Base-by-base conservation (phyloP, 2,797 vertebrate species). In the Hypotaenidia okinawae region DNA sequence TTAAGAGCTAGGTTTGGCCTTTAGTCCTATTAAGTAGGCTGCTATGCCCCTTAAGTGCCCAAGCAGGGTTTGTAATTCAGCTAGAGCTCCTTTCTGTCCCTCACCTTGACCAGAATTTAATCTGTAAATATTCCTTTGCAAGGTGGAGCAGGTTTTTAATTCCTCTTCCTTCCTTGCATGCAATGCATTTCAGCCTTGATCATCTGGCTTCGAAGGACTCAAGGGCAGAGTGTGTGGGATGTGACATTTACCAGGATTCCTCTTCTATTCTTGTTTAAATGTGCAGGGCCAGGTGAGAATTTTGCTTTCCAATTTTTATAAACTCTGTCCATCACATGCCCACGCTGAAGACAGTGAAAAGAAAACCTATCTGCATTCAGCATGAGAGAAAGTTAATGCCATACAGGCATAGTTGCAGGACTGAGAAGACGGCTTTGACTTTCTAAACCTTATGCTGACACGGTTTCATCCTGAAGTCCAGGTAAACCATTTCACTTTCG, bases 171-270 rank as follows among this genome's bases (percentile, higher is more conserved):
- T 93, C 49, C 49, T 70, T 88, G n/a, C 43, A 69, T 28, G 27
- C 37, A 88, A 59, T 55, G 52, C 25, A 52, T 76, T 93, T 93
- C 74, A 92, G 37, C 83, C 70, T 94, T 84, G 88, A 89, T 82
- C 84, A 63, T 79, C 79, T 87, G 80, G 30, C 52, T 76, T 62
- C 11, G 30, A 89, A 73, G 30, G 35, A 55, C n/a, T 90, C 80
- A 64, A 90, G 86, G 86, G 67, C 84, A 94, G 77, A 86, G 67
- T 64, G 84, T 49, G 84, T 80, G 75, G 95, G 90, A 79, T 87
- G 77, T 93, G 80, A 93, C 92, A 74, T 94, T 94, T 94, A 76
- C 32, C n/a, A 57, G 47, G 66, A 73, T 73, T 84, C 51, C 74
- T 86, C 79, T 88, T 86, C 84, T 62, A 86, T 70, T 89, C 74